Evolutionary conservation across 2,113 vertebrate species (phyloP).

Genomic region (Bubalus kerabau): DNA sequence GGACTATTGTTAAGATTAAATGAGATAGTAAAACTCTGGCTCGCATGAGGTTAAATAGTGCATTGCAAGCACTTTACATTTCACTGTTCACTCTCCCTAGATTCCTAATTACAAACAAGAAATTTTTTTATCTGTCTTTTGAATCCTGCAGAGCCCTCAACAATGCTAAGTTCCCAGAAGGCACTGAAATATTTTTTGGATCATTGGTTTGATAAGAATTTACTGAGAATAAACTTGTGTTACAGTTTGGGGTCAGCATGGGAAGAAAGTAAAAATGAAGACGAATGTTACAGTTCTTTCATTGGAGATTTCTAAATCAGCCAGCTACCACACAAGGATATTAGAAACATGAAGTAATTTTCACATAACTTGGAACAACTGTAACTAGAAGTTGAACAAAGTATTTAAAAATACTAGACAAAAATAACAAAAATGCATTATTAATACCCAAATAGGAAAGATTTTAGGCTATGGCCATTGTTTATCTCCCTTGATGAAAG

Average conservation of each 20-base stretch:
- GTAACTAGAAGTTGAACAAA: background rate
- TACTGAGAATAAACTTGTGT: background rate
- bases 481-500: slow-evolving; percentile 34
- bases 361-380: slow-evolving; percentile 1
- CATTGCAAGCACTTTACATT: background rate
- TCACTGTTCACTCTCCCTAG: background rate
- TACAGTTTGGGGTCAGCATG: background rate
- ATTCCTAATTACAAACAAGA: background rate
- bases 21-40: background rate
- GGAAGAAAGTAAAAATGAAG: background rate
- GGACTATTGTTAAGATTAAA: background rate
- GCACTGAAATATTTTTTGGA: background rate
- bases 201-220: background rate
- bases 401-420: background rate
- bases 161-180: background rate
- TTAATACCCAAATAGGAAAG: background rate
- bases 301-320: background rate
- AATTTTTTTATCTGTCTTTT: background rate
- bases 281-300: background rate
- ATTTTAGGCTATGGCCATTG: background rate
- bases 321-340: background rate
- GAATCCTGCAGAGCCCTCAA: background rate
- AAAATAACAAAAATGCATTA: slow-evolving; percentile 17
- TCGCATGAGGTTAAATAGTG: background rate
- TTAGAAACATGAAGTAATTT: slow-evolving; percentile 35